phyloP scores from a whole-genome alignment of 2,888 invertebrate genomes.

The Scelioninae gen. 2 region DNA sequence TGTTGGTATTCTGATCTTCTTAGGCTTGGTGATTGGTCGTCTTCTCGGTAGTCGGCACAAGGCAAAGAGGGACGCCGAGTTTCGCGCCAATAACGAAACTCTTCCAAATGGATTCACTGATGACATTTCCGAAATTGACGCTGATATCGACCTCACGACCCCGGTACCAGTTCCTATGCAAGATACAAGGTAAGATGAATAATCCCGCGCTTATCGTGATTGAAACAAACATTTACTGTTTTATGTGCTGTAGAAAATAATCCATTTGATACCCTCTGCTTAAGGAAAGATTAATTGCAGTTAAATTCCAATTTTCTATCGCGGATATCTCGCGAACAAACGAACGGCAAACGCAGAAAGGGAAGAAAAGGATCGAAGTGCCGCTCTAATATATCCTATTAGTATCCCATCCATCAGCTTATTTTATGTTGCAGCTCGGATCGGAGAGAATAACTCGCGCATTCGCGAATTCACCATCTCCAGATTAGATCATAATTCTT shows the following conservation, averaged over 20 bases:
- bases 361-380: slow-evolving; percentile 1
- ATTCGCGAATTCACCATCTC: slow-evolving; percentile 28
- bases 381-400: slow-evolving; percentile 28
- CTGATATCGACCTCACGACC: slow-evolving; percentile 85
- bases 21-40: slow-evolving; percentile 83
- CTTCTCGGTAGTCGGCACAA: slow-evolving; percentile 82
- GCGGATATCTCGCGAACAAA: slow-evolving; percentile 1
- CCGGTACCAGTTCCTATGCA: slow-evolving; percentile 79
- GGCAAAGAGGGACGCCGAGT: slow-evolving; percentile 81
- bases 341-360: slow-evolving; percentile 16
- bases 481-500: slow-evolving; percentile 48
- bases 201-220: background rate
- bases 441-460: background rate
- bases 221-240: slow-evolving; percentile 9
- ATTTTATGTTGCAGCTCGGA: slow-evolving; percentile 28
- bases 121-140: slow-evolving; percentile 90
- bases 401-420: slow-evolving; percentile 29
- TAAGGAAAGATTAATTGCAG: slow-evolving; percentile 9
- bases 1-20: slow-evolving; percentile 83
- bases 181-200: slow-evolving; percentile 68
- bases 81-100: slow-evolving; percentile 84
- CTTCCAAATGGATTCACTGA: slow-evolving; percentile 89
- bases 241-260: background rate
- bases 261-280: background rate
- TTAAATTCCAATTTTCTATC: slow-evolving; percentile 21